Percentiles rank a stretch among this genome's conserved stretches.
phyloP scores from a whole-genome alignment of 2,797 vertebrate species.

The Sebastes umbrosus region DNA sequence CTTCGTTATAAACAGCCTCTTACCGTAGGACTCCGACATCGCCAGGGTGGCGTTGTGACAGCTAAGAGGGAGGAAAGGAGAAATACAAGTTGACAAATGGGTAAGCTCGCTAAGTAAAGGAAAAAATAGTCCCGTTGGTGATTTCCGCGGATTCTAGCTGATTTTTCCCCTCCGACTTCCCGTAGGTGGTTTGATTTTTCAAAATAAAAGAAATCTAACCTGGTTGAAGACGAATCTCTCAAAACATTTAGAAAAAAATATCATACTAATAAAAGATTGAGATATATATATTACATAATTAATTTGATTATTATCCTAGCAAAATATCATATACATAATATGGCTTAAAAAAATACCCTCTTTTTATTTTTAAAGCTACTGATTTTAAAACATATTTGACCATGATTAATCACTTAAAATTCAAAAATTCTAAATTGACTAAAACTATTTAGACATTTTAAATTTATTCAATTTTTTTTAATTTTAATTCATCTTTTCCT shows the following conservation, averaged over 20 bases:
- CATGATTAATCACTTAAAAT: too few relatives aligned
- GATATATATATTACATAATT: too few relatives aligned
- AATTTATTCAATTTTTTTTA: fast-evolving
- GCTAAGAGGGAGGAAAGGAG: neutral
- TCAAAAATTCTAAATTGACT: too few relatives aligned
- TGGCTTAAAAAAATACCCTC: too few relatives aligned
- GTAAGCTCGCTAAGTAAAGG: slow-evolving; percentile 59
- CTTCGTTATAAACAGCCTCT: slow-evolving; percentile 14
- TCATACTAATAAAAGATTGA: neutral
- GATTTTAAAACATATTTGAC: too few relatives aligned
- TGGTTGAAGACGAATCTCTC: too few relatives aligned
- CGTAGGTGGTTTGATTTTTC: slow-evolving; percentile 67
- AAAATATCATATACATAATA: too few relatives aligned
- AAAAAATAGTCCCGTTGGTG: slow-evolving; percentile 68
- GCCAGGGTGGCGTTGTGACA: slow-evolving; percentile 58
- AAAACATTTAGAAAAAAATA: too few relatives aligned
- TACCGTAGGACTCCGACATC: slow-evolving; percentile 89
- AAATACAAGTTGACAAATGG: slow-evolving; percentile 40
- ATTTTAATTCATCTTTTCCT: too few relatives aligned
- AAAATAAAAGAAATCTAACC: slow-evolving; percentile 72
- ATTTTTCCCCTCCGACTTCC: slow-evolving; percentile 73
- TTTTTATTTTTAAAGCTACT: too few relatives aligned
- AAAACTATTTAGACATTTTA: too few relatives aligned
- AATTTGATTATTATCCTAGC: too few relatives aligned
- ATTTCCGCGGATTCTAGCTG: slow-evolving; percentile 74